Evolutionary conservation across 2,113 vertebrate species (phyloP).

Genomic region (Fregetta grallaria): DNA sequence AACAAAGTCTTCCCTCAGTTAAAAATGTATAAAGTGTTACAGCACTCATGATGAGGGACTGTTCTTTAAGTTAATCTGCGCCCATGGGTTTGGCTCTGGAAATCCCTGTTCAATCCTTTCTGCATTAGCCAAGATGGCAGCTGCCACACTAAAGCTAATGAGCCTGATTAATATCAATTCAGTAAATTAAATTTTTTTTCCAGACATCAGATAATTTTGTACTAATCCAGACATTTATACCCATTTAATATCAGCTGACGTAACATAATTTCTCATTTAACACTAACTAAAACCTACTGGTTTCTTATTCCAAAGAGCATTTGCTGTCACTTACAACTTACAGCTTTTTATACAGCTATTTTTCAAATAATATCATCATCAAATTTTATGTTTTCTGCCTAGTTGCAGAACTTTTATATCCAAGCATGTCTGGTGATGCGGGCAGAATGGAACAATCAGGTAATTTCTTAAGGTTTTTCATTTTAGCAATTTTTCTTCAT

Average conservation of each 20-base stretch:
- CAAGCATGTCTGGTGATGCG: not conserved
- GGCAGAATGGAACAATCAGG: not conserved
- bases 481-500: not conserved
- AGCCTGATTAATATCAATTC: conserved; percentile 13
- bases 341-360: not conserved
- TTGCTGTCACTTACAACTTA: not conserved
- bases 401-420: not conserved
- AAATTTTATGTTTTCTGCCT: not conserved
- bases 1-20: not conserved
- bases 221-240: conserved; percentile 10
- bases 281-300: conserved; percentile 31
- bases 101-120: not conserved
- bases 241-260: not conserved
- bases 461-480: not conserved
- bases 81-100: not conserved
- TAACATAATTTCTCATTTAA: conserved; percentile 36
- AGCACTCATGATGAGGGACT: not conserved
- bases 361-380: not conserved
- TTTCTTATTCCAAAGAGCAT: conserved; percentile 37
- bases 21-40: not conserved
- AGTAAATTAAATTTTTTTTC: not conserved
- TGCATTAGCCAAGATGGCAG: conserved; percentile 21
- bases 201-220: conserved; percentile 20
- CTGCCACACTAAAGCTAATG: not conserved
- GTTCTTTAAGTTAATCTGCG: not conserved